Evolutionary conservation across 53 echinoderm and acorn worm species (phyloP).

Genomic region (Paracentrotus lividus): DNA sequence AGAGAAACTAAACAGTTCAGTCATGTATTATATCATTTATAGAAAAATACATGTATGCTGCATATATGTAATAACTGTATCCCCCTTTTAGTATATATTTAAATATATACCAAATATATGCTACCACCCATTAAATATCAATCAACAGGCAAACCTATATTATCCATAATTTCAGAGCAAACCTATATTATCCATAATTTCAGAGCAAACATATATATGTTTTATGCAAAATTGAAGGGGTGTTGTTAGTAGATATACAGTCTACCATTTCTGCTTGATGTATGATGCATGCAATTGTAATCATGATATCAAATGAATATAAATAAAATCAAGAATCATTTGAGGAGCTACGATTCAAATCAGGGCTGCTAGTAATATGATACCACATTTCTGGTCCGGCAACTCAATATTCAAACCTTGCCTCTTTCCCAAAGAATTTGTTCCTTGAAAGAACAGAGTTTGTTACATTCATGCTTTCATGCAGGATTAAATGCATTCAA

Average conservation of each 20-base stretch:
- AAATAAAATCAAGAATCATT: background rate
- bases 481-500: conserved; percentile 6
- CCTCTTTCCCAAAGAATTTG: no score
- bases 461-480: background rate
- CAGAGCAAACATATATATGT: background rate
- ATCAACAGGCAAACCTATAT: background rate
- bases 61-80: no score
- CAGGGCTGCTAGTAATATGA: background rate
- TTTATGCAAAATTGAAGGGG: background rate
- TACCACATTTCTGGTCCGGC: no score
- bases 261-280: background rate
- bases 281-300: background rate
- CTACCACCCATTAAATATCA: no score
- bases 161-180: background rate
- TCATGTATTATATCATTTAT: no score
- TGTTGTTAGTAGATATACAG: background rate
- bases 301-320: background rate
- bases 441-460: no score
- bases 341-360: background rate
- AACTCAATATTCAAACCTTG: no score
- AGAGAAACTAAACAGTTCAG: no score
- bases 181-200: background rate
- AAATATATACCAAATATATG: no score
- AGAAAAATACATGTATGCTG: no score
- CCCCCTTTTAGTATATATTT: no score